Conservation (phyloP, 2,888 invertebrate species). For the Arctia plantaginis region DNA sequence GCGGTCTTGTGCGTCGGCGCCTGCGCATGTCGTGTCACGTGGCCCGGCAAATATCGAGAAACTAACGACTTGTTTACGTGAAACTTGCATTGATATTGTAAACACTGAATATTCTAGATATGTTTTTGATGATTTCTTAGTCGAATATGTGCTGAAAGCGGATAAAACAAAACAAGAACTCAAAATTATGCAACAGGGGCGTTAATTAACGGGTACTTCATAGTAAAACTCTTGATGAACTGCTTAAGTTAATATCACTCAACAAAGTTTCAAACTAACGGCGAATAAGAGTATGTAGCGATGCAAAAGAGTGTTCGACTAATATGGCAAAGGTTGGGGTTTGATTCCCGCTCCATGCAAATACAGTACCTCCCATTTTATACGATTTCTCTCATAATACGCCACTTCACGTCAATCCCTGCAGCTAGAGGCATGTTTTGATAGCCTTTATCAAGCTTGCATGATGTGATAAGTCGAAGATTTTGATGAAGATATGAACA, state of each 20-base stretch:
- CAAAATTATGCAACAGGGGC: not conserved
- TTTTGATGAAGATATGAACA: too few relatives aligned
- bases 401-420: too few relatives aligned
- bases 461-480: too few relatives aligned
- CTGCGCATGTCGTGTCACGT: constrained; percentile 45
- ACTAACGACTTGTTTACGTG: constrained; percentile 38
- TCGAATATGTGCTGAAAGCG: not conserved
- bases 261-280: not conserved
- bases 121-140: not conserved
- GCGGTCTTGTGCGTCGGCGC: constrained; percentile 65
- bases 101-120: constrained; percentile 14
- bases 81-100: constrained; percentile 31
- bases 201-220: not conserved
- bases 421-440: too few relatives aligned
- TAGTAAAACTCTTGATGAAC: not conserved
- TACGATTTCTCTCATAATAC: too few relatives aligned
- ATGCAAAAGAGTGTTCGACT: not conserved
- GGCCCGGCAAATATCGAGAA: constrained; percentile 42
- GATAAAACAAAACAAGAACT: not conserved
- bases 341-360: not conserved
- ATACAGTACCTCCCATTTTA: not conserved
- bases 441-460: too few relatives aligned
- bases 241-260: not conserved
- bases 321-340: not conserved
- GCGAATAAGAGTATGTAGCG: not conserved